These are phyloP conservation scores for Reticulitermes speratus DNA, from an alignment of 1,140 invertebrate genomes.

Conservation along the genomic window DNA sequence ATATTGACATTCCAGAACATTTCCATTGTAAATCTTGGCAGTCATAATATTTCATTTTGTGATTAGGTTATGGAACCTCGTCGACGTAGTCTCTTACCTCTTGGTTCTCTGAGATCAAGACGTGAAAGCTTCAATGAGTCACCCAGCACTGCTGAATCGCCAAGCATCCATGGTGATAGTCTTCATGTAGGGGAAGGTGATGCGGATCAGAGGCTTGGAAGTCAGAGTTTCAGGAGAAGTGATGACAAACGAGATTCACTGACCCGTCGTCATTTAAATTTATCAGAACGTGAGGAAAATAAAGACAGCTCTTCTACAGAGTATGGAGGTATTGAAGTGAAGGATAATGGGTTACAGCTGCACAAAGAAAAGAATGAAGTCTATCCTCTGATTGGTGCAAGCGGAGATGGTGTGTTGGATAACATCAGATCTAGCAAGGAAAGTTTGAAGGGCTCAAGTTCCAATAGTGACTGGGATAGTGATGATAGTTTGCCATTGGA, in stretches of 20 bases:
- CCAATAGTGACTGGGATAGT: conserved; percentile 32
- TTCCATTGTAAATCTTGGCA: neutral
- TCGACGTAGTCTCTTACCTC: conserved; percentile 38
- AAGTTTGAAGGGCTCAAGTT: conserved; percentile 11
- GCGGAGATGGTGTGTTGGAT: neutral
- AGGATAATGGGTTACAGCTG: neutral
- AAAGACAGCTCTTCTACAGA: conserved; percentile 23
- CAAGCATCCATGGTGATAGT: neutral
- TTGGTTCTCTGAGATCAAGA: conserved; percentile 38
- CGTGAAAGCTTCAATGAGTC: conserved; percentile 38
- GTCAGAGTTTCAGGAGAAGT: conserved; percentile 5
- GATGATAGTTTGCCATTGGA: conserved; percentile 38
- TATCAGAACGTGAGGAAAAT: neutral
- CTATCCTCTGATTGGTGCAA: conserved; percentile 25
- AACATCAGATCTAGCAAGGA: neutral
- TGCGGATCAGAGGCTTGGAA: conserved; percentile 13
- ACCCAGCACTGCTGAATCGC: conserved; percentile 24
- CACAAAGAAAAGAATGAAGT: neutral
- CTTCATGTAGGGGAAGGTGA: conserved; percentile 22
- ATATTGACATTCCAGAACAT: too few relatives aligned
- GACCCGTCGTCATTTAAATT: neutral
- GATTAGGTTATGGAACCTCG: conserved; percentile 28
- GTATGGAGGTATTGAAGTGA: conserved; percentile 21
- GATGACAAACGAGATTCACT: conserved; percentile 9
- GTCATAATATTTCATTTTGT: neutral